Evolutionary conservation across 2,113 vertebrate species (phyloP).

Genomic region (Alces alces): DNA sequence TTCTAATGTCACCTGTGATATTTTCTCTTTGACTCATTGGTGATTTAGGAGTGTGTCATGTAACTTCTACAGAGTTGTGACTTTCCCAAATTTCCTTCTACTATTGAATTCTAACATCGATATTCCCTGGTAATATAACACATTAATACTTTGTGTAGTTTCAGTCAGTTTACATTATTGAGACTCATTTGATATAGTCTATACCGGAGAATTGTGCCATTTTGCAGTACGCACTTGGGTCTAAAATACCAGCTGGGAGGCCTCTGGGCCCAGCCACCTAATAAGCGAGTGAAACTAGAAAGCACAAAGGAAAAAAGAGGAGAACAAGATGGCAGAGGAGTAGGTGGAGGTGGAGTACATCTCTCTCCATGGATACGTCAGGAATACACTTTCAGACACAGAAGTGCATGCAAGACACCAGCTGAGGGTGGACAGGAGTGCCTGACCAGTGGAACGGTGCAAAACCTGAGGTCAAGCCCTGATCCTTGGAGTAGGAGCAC

Average conservation of each 20-base stretch:
- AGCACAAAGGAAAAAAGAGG: background rate
- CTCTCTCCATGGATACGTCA: background rate
- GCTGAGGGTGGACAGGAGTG: background rate
- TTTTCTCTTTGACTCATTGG: background rate
- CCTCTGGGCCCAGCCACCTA: background rate
- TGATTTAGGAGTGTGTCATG: background rate
- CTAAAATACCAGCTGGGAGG: background rate
- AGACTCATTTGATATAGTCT: background rate
- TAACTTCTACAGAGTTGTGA: background rate
- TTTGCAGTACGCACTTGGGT: background rate
- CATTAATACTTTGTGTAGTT: background rate
- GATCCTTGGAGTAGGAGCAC: background rate
- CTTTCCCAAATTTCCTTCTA: background rate
- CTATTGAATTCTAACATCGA: background rate
- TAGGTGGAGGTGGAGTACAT: background rate
- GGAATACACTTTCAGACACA: background rate
- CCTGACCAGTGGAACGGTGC: background rate
- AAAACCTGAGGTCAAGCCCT: background rate
- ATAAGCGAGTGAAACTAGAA: background rate
- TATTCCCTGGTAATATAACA: background rate
- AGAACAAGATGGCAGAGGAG: background rate
- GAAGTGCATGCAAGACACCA: background rate
- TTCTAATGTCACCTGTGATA: background rate
- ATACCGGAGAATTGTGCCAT: background rate
- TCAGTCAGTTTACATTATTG: background rate